Percentiles rank a stretch among this genome's conserved stretches.
phyloP scores from a whole-genome alignment of 2,797 vertebrate genomes.

The Stomatorhinus walkeri region DNA sequence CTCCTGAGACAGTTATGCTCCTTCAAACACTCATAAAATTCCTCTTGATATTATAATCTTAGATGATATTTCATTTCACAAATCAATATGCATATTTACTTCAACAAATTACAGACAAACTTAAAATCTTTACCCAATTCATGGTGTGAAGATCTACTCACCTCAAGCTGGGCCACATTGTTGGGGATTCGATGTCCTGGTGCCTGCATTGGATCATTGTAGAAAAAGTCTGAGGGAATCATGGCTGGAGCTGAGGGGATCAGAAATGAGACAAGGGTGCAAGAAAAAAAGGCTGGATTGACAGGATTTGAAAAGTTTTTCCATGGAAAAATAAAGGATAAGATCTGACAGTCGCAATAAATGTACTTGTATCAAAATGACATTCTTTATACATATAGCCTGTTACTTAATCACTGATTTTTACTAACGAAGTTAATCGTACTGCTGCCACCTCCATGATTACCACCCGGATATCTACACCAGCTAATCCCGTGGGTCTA shows the following conservation, averaged over 20 bases:
- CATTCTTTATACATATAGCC: background rate
- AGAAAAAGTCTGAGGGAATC: slow-evolving; percentile 24
- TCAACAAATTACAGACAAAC: background rate
- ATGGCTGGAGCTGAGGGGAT: slow-evolving; percentile 20
- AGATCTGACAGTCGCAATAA: background rate
- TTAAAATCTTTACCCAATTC: background rate
- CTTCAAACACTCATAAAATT: background rate
- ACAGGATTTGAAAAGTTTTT: background rate
- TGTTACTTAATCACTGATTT: background rate
- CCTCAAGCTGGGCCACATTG: slow-evolving; percentile 26
- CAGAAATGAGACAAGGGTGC: background rate
- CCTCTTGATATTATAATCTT: background rate
- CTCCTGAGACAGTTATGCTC: background rate
- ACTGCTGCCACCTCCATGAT: background rate
- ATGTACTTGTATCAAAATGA: background rate
- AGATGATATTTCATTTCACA: background rate
- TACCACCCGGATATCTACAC: background rate
- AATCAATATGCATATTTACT: background rate
- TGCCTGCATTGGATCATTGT: slow-evolving; percentile 18
- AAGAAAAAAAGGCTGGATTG: background rate
- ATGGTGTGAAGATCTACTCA: background rate
- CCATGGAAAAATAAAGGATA: background rate
- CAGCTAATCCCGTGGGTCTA: background rate
- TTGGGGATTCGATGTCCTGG: slow-evolving; percentile 22
- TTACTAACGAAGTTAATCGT: background rate